These are phyloP conservation scores for Mythimna loreyi DNA, from an alignment of 2,888 invertebrate species.

Conservation along the genomic window DNA sequence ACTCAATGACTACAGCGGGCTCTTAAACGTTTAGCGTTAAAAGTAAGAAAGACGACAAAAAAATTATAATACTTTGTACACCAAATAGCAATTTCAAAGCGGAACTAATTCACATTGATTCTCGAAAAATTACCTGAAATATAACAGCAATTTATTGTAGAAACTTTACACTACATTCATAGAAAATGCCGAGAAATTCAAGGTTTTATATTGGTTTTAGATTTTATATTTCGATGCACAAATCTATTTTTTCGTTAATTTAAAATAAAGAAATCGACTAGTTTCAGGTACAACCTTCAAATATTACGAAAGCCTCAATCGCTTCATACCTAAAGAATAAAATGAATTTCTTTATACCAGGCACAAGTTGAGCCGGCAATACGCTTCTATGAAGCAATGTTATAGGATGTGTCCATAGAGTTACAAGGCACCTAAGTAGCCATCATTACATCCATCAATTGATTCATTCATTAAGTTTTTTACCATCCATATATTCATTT, in stretches of 20 bases:
- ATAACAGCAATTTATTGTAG: background rate
- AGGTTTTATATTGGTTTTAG: no score
- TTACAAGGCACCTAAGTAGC: background rate
- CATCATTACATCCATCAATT: no score
- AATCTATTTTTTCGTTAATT: background rate
- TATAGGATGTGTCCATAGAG: slow-evolving; percentile 44
- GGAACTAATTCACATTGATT: background rate
- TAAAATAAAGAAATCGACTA: background rate
- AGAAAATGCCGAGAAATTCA: background rate
- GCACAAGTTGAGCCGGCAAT: slow-evolving; percentile 44
- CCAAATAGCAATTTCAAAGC: background rate
- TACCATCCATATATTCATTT: no score
- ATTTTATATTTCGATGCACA: background rate
- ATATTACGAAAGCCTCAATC: slow-evolving; percentile 26
- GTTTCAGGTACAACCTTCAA: slow-evolving; percentile 5
- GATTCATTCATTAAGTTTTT: no score
- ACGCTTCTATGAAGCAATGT: slow-evolving; percentile 47
- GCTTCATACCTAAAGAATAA: background rate
- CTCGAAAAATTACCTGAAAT: background rate
- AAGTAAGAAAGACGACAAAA: background rate
- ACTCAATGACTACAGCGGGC: no score
- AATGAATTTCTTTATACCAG: slow-evolving; percentile 24
- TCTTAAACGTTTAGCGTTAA: background rate
- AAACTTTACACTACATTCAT: background rate
- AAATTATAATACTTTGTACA: background rate